These are phyloP conservation scores for Trochalopteron elliotii DNA, from an alignment of 2,113 vertebrate genomes.

Conservation along the genomic window DNA sequence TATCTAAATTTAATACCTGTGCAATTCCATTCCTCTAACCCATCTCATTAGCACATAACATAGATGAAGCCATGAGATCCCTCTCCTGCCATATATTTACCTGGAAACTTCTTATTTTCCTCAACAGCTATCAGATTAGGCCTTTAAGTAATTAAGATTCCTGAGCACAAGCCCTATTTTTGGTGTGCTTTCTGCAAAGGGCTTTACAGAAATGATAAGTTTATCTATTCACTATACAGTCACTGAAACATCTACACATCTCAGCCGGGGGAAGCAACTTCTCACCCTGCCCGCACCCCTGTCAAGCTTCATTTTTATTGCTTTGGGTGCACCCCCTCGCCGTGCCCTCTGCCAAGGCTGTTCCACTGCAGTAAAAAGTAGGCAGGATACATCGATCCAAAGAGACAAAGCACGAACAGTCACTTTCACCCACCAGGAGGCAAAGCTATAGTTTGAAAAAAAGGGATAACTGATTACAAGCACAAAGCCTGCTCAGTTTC, in stretches of 20 bases:
- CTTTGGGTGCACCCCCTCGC: not conserved
- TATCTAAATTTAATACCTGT: not conserved
- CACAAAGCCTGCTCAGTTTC: rapidly evolving
- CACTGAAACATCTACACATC: not conserved
- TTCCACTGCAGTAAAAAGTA: not conserved
- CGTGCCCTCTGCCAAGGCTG: not conserved
- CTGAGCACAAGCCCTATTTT: not conserved
- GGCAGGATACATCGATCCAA: not conserved
- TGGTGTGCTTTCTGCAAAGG: not conserved
- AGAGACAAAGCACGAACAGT: not conserved
- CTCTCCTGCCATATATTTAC: not conserved
- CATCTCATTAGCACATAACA: rapidly evolving
- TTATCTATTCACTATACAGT: not conserved
- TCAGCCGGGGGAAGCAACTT: not conserved
- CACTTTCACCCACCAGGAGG: not conserved
- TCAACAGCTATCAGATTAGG: not conserved
- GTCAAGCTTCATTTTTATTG: not conserved
- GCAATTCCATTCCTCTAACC: not conserved
- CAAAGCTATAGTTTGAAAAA: not conserved
- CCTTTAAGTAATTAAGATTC: not conserved
- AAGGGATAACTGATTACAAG: rapidly evolving
- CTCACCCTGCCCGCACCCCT: not conserved
- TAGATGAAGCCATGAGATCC: not conserved
- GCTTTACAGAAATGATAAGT: not conserved
- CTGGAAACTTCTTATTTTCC: not conserved